These are phyloP conservation scores for Brachionus rotundiformis DNA, from an alignment of 1,140 invertebrate genomes.

Conservation along the genomic window DNA sequence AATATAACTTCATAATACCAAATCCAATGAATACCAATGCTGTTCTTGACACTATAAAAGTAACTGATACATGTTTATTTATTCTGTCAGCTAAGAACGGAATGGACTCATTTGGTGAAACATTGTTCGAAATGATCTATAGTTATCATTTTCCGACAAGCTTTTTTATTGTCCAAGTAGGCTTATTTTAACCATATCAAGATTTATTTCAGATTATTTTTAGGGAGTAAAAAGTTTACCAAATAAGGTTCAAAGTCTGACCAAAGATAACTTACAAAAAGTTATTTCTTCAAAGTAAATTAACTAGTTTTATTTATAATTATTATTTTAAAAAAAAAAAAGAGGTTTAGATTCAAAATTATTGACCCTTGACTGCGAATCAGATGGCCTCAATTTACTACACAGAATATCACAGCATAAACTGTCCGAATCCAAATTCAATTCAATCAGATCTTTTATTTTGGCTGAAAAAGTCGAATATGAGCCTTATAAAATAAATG, in stretches of 20 bases:
- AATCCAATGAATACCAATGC: conserved; percentile 31
- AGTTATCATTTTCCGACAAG: neutral
- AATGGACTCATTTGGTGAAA: conserved; percentile 44
- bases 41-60: conserved; percentile 32
- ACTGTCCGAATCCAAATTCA: conserved; percentile 72
- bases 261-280: conserved; percentile 76
- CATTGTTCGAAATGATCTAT: conserved; percentile 38
- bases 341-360: conserved; percentile 79
- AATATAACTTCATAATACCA: conserved; percentile 48
- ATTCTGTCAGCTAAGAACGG: conserved; percentile 35
- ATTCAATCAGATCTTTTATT: conserved; percentile 77
- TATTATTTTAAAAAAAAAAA: too few relatives aligned
- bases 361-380: conserved; percentile 72
- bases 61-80: conserved; percentile 46
- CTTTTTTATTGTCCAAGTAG: conserved; percentile 27
- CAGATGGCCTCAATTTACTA: conserved; percentile 77
- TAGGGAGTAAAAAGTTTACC: conserved; percentile 31
- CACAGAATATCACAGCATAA: conserved; percentile 80
- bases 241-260: conserved; percentile 70
- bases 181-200: neutral
- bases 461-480: conserved; percentile 78
- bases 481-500: conserved; percentile 65
- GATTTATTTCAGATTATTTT: neutral
- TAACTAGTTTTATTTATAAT: too few relatives aligned
- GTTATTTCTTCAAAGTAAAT: conserved; percentile 72